A percentile compares a stretch with the other conserved stretches of the same genome.
These are phyloP conservation scores for Aegotheles bennettii DNA, from an alignment of 2,113 vertebrate species.

Conservation along the genomic window DNA sequence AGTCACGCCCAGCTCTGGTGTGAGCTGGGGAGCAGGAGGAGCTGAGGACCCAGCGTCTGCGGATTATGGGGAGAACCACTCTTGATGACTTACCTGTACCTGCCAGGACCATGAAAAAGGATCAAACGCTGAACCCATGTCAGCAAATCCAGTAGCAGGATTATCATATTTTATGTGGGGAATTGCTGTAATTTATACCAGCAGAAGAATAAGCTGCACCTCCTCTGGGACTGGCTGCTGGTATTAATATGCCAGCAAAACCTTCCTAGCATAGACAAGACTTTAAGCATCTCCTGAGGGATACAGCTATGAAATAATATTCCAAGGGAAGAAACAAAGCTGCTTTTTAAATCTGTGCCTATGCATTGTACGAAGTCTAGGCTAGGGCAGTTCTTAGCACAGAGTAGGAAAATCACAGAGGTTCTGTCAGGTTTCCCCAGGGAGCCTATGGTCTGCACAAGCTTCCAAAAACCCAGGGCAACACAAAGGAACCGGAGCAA, in stretches of 20 bases:
- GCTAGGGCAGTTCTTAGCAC: not conserved
- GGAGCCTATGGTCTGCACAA: not conserved
- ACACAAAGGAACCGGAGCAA: not conserved
- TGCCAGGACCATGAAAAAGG: not conserved
- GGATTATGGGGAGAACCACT: rapidly evolving
- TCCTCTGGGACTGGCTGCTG: not conserved
- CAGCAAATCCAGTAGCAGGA: not conserved
- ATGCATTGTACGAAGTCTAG: not conserved
- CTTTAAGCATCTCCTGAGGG: not conserved
- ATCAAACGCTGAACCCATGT: not conserved
- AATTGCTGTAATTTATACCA: not conserved
- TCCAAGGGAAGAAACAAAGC: not conserved
- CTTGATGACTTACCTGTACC: rapidly evolving
- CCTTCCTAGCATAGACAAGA: not conserved
- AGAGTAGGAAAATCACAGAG: not conserved
- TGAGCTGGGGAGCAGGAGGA: rapidly evolving
- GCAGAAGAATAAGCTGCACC: not conserved
- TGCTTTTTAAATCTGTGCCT: not conserved
- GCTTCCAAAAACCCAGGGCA: not conserved
- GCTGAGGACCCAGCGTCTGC: not conserved
- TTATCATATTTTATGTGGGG: not conserved
- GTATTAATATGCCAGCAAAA: not conserved
- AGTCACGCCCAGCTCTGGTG: not conserved
- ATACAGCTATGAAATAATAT: not conserved
- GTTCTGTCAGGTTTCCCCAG: not conserved